Conservation (phyloP, 2,113 vertebrate genomes). For the Centropus unirufus region DNA sequence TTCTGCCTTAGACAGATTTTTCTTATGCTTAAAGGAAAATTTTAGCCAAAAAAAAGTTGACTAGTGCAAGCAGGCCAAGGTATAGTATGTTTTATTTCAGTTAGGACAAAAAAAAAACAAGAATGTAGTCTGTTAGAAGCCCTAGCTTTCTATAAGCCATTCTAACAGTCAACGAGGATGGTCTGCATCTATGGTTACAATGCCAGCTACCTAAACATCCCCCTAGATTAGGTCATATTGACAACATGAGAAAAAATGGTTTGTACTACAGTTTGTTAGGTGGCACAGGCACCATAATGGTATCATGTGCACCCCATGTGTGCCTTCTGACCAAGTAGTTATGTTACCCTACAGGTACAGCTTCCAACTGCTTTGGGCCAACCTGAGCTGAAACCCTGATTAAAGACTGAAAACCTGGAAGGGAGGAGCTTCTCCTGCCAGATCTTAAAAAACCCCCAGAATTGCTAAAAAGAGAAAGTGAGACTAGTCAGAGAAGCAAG, state of each 20-base stretch:
- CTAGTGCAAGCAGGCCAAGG: too few species aligned
- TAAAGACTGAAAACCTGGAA: background rate
- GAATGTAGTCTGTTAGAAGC: background rate
- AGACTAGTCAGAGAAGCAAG: background rate
- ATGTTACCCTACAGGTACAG: background rate
- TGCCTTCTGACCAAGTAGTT: background rate
- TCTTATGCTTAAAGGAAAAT: background rate
- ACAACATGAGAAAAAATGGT: background rate
- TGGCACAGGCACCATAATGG: background rate
- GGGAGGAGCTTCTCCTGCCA: background rate
- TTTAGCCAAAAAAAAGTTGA: background rate
- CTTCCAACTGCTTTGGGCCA: background rate
- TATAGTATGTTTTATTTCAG: background rate
- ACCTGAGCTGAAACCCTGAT: background rate
- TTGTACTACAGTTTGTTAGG: background rate
- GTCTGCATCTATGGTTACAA: background rate
- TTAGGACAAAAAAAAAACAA: background rate
- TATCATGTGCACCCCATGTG: fast-evolving
- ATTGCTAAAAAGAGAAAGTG: background rate
- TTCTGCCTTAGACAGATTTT: background rate
- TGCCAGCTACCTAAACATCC: background rate
- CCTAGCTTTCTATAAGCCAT: background rate
- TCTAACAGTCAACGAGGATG: background rate
- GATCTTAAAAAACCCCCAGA: background rate
- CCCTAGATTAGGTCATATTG: background rate